These are phyloP conservation scores for Parthenolecanium corni DNA, from an alignment of 2,888 invertebrate species.

Conservation along the genomic window DNA sequence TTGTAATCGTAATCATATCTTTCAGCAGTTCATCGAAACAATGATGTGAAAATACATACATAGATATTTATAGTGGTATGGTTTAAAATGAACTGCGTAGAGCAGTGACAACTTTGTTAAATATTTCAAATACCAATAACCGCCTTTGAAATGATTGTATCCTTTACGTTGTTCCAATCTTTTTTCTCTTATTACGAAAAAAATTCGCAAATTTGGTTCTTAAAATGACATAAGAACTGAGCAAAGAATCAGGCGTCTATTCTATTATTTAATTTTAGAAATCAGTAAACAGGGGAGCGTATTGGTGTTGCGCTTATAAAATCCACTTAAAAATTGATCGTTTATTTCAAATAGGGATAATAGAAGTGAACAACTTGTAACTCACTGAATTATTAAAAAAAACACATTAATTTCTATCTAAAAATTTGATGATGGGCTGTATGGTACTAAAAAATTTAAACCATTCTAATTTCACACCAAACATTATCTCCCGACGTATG, in stretches of 20 bases:
- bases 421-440: no score
- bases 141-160: conserved; percentile 26
- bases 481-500: no score
- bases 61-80: conserved; percentile 1
- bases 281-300: conserved; percentile 10
- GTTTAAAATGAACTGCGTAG: conserved; percentile 5
- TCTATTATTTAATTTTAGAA: neutral
- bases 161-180: conserved; percentile 1
- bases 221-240: conserved; percentile 26
- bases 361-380: no score
- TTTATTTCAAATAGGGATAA: no score
- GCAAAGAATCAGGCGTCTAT: conserved; percentile 27
- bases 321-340: no score
- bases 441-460: no score
- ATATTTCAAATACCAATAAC: no score
- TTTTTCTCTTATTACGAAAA: neutral
- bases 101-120: no score
- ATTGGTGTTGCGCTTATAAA: conserved; percentile 9
- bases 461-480: no score
- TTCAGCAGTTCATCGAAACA: neutral
- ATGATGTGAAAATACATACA: neutral
- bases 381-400: no score
- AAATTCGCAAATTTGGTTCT: conserved; percentile 7
- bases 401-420: no score
- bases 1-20: neutral